Percentiles rank a stretch among this genome's conserved stretches.
phyloP scores from a whole-genome alignment of 2,797 vertebrate genomes.

The Mastacembelus armatus region DNA sequence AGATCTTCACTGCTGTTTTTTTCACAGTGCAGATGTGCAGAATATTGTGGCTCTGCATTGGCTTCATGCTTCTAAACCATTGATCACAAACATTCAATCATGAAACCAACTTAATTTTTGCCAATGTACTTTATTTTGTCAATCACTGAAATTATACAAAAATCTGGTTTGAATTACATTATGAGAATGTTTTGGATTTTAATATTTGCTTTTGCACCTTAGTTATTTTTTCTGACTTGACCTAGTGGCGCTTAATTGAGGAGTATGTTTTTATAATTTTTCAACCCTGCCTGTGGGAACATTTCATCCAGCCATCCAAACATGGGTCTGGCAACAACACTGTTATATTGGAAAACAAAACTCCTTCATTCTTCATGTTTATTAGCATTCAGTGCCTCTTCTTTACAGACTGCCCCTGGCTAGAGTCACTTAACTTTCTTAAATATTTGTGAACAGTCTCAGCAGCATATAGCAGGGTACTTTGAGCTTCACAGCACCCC shows the following conservation, averaged over 20 bases:
- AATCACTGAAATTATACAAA: no score
- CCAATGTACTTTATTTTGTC: neutral
- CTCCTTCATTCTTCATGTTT: neutral
- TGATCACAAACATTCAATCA: neutral
- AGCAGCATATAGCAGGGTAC: slow-evolving; percentile 16
- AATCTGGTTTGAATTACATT: no score
- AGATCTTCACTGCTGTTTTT: no score
- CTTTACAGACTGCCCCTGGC: neutral
- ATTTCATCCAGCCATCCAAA: neutral
- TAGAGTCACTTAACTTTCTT: neutral
- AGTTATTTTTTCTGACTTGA: neutral
- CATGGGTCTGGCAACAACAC: neutral
- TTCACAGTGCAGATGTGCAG: no score
- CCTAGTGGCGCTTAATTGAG: neutral
- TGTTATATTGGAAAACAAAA: neutral
- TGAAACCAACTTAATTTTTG: neutral
- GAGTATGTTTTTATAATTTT: neutral
- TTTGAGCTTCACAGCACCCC: neutral
- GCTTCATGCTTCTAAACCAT: neutral
- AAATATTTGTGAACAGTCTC: slow-evolving; percentile 18
- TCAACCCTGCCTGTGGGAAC: neutral
- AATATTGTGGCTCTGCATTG: neutral
- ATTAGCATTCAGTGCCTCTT: slow-evolving; percentile 1
- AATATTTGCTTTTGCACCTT: neutral
- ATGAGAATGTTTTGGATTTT: neutral